These are phyloP conservation scores for Babyrousa celebensis DNA, from an alignment of 2,797 vertebrate genomes.

Conservation along the genomic window DNA sequence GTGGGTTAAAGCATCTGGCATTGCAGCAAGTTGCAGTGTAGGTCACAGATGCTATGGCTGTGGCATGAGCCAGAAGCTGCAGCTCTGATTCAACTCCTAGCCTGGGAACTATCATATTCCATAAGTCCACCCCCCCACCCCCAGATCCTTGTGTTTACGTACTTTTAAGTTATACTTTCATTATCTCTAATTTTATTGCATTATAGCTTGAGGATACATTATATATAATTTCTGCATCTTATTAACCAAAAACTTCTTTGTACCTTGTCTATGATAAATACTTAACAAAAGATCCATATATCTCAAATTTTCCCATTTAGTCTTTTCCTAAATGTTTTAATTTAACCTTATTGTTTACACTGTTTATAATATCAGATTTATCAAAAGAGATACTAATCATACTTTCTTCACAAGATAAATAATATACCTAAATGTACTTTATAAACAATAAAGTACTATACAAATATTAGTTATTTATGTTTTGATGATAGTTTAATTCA, in stretches of 20 bases:
- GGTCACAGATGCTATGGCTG: no score
- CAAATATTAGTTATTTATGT: background rate
- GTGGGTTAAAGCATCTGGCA: no score
- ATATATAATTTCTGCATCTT: background rate
- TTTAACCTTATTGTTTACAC: background rate
- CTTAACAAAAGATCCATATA: background rate
- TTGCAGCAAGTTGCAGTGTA: no score
- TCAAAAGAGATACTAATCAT: background rate
- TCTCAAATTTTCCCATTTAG: conserved; percentile 7
- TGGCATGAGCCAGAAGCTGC: no score
- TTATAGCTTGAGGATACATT: background rate
- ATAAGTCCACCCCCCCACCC: no score
- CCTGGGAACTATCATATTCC: no score
- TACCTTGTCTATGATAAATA: background rate
- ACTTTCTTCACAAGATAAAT: background rate
- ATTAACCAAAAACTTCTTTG: background rate
- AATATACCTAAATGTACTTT: background rate
- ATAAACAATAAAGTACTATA: background rate
- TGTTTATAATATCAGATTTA: background rate
- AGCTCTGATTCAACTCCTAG: no score
- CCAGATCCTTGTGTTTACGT: background rate
- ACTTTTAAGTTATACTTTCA: background rate
- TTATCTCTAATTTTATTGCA: background rate
- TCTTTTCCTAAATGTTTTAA: conserved; percentile 27
- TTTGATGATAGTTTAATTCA: background rate